Conservation (phyloP, 2,888 invertebrate genomes). For the Thymelicus acteon region DNA sequence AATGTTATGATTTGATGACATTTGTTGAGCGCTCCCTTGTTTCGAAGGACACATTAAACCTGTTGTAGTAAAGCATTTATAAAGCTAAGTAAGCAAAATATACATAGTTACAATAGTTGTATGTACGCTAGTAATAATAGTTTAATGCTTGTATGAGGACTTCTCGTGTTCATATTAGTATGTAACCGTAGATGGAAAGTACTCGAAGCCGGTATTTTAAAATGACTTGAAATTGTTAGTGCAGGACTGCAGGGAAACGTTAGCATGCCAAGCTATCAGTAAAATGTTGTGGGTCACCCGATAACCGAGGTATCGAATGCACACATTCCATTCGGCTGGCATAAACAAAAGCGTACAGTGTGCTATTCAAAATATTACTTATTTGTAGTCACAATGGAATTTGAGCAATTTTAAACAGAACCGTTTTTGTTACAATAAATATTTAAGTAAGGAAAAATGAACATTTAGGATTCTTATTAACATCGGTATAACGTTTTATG, state of each 20-base stretch:
- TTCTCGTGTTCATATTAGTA: background rate
- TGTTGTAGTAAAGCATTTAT: no score
- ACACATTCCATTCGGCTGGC: conserved; percentile 43
- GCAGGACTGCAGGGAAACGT: conserved; percentile 42
- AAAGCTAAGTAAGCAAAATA: no score
- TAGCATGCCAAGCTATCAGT: conserved; percentile 48
- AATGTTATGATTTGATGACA: no score
- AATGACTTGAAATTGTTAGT: conserved; percentile 41
- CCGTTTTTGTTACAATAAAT: no score
- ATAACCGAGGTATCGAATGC: conserved; percentile 51
- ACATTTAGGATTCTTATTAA: no score
- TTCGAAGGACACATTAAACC: no score
- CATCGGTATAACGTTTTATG: no score
- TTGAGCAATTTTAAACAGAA: background rate
- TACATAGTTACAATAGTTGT: no score
- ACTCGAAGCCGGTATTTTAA: conserved; percentile 37
- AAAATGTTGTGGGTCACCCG: conserved; percentile 49
- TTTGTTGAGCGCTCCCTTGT: no score
- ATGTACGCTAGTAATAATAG: no score
- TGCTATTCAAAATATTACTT: background rate
- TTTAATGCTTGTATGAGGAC: no score
- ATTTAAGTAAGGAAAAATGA: no score
- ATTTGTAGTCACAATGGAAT: background rate
- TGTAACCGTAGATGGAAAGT: conserved; percentile 4
- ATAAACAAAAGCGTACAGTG: conserved; percentile 21